phyloP scores from a whole-genome alignment of 1,140 invertebrate species.

The Ectropis grisescens region DNA sequence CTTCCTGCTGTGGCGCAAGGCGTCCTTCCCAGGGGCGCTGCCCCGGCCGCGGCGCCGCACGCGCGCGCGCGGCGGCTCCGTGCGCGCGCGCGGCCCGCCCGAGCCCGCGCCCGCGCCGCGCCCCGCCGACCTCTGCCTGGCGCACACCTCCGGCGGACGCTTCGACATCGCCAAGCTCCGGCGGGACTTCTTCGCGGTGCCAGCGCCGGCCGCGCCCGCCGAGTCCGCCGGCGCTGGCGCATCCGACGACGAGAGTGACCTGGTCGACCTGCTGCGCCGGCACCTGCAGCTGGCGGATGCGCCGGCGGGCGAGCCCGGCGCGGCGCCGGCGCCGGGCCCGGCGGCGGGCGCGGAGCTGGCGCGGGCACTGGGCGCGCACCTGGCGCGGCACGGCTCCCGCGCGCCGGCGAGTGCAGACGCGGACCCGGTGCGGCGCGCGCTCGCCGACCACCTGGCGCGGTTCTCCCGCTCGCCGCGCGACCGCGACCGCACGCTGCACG shows the following conservation, averaged over 20 bases:
- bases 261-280: conserved; percentile 77
- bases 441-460: no score
- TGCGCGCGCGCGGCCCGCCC: conserved; percentile 73
- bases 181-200: conserved; percentile 73
- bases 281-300: conserved; percentile 72
- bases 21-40: conserved; percentile 81
- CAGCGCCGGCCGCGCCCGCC: conserved; percentile 34
- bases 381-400: conserved; percentile 47
- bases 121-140: conserved; percentile 65
- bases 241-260: conserved; percentile 69
- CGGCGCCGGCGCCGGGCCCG: conserved; percentile 32
- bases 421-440: conserved; percentile 61
- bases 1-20: conserved; percentile 86
- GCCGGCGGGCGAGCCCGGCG: conserved; percentile 41
- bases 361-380: conserved; percentile 74
- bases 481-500: conserved; percentile 70
- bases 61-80: conserved; percentile 74
- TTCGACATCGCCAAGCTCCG: conserved; percentile 77
- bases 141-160: conserved; percentile 71
- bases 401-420: conserved; percentile 38
- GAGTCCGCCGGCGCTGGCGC: conserved; percentile 28
- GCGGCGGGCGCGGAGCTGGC: conserved; percentile 77
- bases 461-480: no score
- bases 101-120: conserved; percentile 39
- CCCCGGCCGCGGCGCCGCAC: conserved; percentile 70